Conservation (phyloP, 2,797 vertebrate genomes). For the Sebastes dallii region DNA sequence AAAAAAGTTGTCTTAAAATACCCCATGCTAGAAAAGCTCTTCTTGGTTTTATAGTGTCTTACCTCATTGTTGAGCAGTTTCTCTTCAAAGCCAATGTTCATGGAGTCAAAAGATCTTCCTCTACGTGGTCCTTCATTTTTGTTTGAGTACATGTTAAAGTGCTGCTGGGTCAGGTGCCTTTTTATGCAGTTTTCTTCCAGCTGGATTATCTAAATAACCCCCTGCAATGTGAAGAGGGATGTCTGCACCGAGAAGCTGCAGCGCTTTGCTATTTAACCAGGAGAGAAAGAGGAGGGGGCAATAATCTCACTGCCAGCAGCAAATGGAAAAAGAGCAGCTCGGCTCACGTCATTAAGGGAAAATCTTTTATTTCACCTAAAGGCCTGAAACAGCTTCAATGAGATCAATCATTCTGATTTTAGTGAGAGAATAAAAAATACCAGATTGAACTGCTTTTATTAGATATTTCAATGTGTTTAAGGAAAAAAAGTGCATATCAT, state of each 20-base stretch:
- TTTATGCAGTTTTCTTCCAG: conserved; percentile 24
- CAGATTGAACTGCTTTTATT: neutral
- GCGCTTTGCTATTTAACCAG: conserved; percentile 78
- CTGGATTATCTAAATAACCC: conserved; percentile 20
- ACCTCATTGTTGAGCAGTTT: conserved; percentile 87
- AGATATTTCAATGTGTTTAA: neutral
- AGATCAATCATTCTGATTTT: conserved; percentile 41
- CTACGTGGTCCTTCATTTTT: conserved; percentile 83
- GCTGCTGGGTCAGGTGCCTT: neutral
- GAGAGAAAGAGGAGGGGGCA: conserved; percentile 63
- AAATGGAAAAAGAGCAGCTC: conserved; percentile 81
- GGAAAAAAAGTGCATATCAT: neutral
- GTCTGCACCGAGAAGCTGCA: conserved; percentile 46
- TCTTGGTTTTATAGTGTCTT: conserved; percentile 10
- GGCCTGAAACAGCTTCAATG: conserved; percentile 40
- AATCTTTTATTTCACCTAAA: conserved; percentile 61
- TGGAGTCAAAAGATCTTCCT: conserved; percentile 88
- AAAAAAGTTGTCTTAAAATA: neutral
- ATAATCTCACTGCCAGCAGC: conserved; percentile 76
- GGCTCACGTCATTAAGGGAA: conserved; percentile 70
- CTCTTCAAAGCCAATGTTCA: conserved; percentile 85
- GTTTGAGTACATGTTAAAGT: conserved; percentile 83
- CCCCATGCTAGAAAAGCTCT: neutral
- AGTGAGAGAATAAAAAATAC: neutral
- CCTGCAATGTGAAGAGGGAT: conserved; percentile 33